Percentiles rank a stretch among this genome's conserved stretches.
phyloP scores from a whole-genome alignment of 2,888 invertebrate species.

The Hetaerina titia region DNA sequence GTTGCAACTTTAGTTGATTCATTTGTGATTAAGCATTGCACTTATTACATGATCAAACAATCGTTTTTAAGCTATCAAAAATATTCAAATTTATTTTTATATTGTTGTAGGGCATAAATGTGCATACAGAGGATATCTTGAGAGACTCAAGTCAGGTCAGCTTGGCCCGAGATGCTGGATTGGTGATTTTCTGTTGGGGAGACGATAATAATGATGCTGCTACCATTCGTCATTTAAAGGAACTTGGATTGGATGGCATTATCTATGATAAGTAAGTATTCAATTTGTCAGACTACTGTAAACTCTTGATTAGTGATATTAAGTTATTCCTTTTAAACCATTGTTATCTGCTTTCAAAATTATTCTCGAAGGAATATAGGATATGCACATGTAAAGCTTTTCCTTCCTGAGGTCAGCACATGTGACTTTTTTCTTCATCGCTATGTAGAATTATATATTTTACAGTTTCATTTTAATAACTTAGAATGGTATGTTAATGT shows the following conservation, averaged over 20 bases:
- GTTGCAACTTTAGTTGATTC: not conserved
- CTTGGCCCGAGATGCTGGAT: slow-evolving; percentile 87
- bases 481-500: too few relatives aligned
- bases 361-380: too few relatives aligned
- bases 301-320: too few relatives aligned
- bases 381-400: too few relatives aligned
- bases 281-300: too few relatives aligned
- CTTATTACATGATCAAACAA: not conserved
- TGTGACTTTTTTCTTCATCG: too few relatives aligned
- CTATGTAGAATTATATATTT: too few relatives aligned
- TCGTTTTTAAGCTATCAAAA: not conserved
- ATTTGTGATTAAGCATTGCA: too few relatives aligned
- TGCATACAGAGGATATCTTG: slow-evolving; percentile 94
- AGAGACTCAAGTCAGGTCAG: slow-evolving; percentile 90
- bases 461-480: too few relatives aligned
- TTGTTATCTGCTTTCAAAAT: too few relatives aligned
- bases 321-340: too few relatives aligned
- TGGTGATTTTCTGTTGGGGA: slow-evolving; percentile 98
- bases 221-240: slow-evolving; percentile 91
- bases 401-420: too few relatives aligned
- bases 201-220: slow-evolving; percentile 95
- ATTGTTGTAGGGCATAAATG: slow-evolving; percentile 86
- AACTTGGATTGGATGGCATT: slow-evolving; percentile 95
- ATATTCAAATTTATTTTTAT: not conserved
- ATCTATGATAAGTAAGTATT: slow-evolving; percentile 92